Base-by-base conservation (phyloP, 2,113 vertebrate species). In the Mixornis gularis region DNA sequence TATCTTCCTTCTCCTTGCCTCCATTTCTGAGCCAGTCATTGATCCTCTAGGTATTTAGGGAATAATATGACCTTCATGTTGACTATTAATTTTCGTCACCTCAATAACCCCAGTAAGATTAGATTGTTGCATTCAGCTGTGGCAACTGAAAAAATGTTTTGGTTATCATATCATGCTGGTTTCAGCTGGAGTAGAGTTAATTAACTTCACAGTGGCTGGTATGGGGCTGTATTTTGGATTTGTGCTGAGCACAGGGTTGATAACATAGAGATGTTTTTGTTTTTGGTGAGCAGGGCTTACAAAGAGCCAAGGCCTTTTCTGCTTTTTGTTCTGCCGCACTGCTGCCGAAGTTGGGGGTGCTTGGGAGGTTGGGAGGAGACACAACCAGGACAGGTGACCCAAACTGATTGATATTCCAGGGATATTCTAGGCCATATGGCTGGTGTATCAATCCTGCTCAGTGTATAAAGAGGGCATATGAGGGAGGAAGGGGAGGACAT, bases 401-500 rank as follows among this genome's bases (percentile, higher is more conserved):
- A 0, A 68, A 24, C 7, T 69, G 63, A 77, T 18, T 3, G 7
- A n/a, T 38, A 38, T 38, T 38, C 38, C 38, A 53, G 7, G n/a
- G 46, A 29, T 26, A 5, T 46, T 53, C 55, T 29, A 8, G 27
- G 6, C n/a, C 15, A 5, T 10, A 1, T 4, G 10, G 0, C n/a
- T 49, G 48, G 13, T 26, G 24, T 26, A 26, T 49, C 48, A 26
- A 29, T 46, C 12, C 6, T 40, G 40, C 29, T 46, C 10, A n/a
- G n/a, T 16, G 1, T 29, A 20, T 40, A 19, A 40, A 46, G 10
- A 6, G 6, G 10, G 13, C 27, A 30, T 32, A 60, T 34, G 18
- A 29, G 40, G 20, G 10, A 30, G 16, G 30, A 43, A n/a, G 24
- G 18, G 3, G 7, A 10, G 5, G 5, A 25, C 10, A 29, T 86